Base-by-base conservation (phyloP, 1,140 invertebrate species). In the Pseudomyrmex dendroicus region DNA sequence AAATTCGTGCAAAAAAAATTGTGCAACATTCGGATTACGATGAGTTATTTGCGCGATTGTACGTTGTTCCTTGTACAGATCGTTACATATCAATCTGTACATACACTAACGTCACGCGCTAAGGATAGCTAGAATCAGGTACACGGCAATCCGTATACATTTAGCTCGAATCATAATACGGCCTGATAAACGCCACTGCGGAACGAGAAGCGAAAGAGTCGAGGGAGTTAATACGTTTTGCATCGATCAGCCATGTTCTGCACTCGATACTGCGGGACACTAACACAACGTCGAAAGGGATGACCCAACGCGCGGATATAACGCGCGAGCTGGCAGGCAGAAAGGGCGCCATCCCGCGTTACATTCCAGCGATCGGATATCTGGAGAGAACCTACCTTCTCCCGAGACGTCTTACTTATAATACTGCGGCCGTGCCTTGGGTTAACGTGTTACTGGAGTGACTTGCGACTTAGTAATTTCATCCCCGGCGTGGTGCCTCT, bases 401-500 rank as follows among this genome's bases (percentile, higher is more conserved):
- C 73, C 62, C 68, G 54, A 86, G 88, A 89, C 88, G 83, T 89
- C 89, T 89, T 89, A 89, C 88, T 89, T 89, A 89, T 89, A 89
- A 89, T 89, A 89, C 72, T 80, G 44, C 63, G 82, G 35, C 82
- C 87, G 73, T 72, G 88, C 78, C 82, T 84, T 72, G 74, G 80
- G 89, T 89, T 89, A 87, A 83, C 89, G 86, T 86, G 90, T 91
- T 91, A 76, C 85, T 76, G 86, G 84, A 87, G 88, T 93, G 92
- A 93, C 92, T 93, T 92, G 92, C 91, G 92, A 82, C 91, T 92
- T 91, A 90, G 91, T 93, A 93, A 93, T 93, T 93, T 94, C 90
- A 93, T 93, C 89, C 89, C 89, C 83, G 88, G 86, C 90, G 89
- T 89, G 90, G 83, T 89, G 89, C 89, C 80, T 89, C 84, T 87